Percentiles rank a stretch among this genome's conserved stretches.
Evolutionary conservation across 2,888 invertebrate species (phyloP).

Genomic region (Hipparchia semele): DNA sequence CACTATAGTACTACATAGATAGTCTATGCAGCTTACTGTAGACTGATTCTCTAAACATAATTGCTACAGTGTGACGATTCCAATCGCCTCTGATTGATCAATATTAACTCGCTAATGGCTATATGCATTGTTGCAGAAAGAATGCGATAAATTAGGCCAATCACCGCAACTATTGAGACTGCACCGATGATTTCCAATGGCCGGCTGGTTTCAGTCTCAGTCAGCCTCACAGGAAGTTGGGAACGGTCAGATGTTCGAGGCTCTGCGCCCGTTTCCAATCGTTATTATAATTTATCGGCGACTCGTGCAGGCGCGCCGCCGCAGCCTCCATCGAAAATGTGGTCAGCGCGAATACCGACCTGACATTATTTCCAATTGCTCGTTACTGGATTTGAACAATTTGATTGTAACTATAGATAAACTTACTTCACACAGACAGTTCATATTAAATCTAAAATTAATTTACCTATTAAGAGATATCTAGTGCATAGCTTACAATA

Average conservation of each 20-base stretch:
- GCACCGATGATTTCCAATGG: too few species aligned
- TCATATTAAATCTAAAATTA: background rate
- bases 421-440: background rate
- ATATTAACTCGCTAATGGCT: too few species aligned
- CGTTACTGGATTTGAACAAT: background rate
- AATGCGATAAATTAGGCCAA: too few species aligned
- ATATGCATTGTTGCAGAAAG: too few species aligned
- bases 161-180: too few species aligned
- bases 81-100: too few species aligned
- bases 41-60: too few species aligned
- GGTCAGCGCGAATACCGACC: constrained; percentile 1
- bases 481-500: too few species aligned
- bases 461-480: too few species aligned
- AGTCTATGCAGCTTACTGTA: too few species aligned
- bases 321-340: background rate
- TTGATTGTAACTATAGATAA: background rate
- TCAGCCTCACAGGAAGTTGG: background rate
- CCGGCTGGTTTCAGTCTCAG: background rate
- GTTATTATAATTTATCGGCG: background rate
- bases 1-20: too few species aligned
- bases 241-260: background rate
- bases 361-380: background rate
- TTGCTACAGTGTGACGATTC: too few species aligned
- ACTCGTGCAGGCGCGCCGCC: background rate
- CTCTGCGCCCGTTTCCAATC: background rate